Base-by-base conservation (phyloP, 2,113 vertebrate species). In the Cheirogaleus medius region DNA sequence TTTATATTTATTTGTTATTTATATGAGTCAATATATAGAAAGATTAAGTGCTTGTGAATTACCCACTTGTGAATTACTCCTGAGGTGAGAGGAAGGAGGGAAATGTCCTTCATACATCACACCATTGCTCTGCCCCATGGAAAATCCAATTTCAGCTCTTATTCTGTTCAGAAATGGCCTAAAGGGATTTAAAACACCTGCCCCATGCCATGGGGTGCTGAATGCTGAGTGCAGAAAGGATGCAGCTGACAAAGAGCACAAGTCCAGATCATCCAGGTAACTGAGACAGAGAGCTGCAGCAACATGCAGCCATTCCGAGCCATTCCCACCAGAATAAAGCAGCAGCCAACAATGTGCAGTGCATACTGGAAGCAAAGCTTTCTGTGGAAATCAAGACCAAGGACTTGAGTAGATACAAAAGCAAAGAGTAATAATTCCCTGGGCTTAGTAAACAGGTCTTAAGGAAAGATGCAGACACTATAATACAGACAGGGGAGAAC, bases 291-390 rank as follows among this genome's bases (percentile, higher is more conserved):
- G 93, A 85, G 93, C 96, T 93, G 91, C 96, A 89, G 93, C 82
- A n/a, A 73, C 98, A 98, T 95, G 93, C 94, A 94, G 92, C 80
- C 91, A 71, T 78, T 91, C 49, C 7, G 63, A 63, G 77, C 82
- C 91, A 92, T 52, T 74, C 83, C 37, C 21, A 42, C 39, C 15
- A 15, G 34, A 17, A 34, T 29, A 63, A 82, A 96, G 96, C 97
- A 91, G 60, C 97, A 96, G 96, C 86, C 96, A 84, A 42, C 54
- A 44, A 44, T 34, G 42, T 17, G 66, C 82, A 89, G 60, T 81
- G 37, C 77, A 34, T 1, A 82, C 44, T 23, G 25, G 68, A 97
- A 94, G 96, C 93, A 68, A 92, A 94, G 93, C 96, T 89, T 82
- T 83, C 89, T 47, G 32, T 52, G 32, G 11, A 91, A 49, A 93